Conservation (phyloP, 2,888 invertebrate genomes). For the Nomada lathburiana region DNA sequence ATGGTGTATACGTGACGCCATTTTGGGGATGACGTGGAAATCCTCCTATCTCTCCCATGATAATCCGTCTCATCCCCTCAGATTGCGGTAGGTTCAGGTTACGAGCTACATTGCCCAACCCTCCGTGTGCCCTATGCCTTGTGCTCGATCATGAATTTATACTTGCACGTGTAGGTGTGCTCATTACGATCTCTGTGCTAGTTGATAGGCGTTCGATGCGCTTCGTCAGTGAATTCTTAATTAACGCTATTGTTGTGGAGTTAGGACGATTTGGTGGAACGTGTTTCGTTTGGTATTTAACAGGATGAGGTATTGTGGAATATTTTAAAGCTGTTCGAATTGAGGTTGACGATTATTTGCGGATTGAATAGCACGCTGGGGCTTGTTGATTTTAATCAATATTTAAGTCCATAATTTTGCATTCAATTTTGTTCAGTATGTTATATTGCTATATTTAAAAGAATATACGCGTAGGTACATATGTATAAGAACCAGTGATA, state of each 20-base stretch:
- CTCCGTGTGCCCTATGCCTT: conserved; percentile 4
- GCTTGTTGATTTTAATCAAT: too few relatives aligned
- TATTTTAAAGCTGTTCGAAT: not conserved
- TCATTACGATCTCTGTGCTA: not conserved
- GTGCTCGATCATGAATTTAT: not conserved
- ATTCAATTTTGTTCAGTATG: too few relatives aligned
- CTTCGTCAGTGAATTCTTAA: conserved; percentile 21
- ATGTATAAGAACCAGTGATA: too few relatives aligned
- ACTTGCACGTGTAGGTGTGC: not conserved
- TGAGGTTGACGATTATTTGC: not conserved
- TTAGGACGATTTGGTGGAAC: too few relatives aligned
- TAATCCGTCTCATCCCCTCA: conserved; percentile 28
- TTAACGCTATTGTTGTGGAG: conserved; percentile 7
- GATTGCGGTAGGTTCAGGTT: conserved; percentile 32
- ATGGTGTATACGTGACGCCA: conserved; percentile 16
- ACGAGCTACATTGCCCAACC: conserved; percentile 23
- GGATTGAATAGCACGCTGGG: too few relatives aligned
- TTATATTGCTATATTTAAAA: too few relatives aligned
- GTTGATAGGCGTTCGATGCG: conserved; percentile 12
- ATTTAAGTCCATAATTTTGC: too few relatives aligned
- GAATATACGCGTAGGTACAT: too few relatives aligned
- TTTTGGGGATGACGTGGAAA: conserved; percentile 43
- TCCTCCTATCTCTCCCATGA: conserved; percentile 25
- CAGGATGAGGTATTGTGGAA: not conserved
- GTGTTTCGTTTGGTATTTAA: not conserved